These are phyloP conservation scores for Bujurquina vittata DNA, from an alignment of 2,113 vertebrate species.

Conservation along the genomic window DNA sequence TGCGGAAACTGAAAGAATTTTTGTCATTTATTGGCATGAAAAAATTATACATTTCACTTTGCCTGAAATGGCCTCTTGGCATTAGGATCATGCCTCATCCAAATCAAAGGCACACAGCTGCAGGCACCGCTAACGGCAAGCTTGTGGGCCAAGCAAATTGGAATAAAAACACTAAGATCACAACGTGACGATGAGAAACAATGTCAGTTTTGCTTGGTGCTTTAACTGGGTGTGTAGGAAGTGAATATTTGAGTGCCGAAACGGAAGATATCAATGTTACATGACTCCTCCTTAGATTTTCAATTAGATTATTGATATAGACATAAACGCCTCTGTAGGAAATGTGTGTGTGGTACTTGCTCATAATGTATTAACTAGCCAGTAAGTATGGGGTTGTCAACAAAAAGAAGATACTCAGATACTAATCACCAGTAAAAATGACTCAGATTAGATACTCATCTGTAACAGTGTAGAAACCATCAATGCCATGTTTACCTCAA, in stretches of 20 bases:
- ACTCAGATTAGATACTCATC: not conserved
- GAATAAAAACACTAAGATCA: conserved; percentile 45
- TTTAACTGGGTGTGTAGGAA: not conserved
- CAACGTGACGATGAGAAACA: conserved; percentile 34
- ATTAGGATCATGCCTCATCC: conserved; percentile 43
- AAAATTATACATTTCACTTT: conserved; percentile 30
- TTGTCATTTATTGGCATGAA: conserved; percentile 12
- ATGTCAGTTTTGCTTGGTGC: conserved; percentile 14
- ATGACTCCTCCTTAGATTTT: not conserved
- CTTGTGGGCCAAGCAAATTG: conserved; percentile 47
- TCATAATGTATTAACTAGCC: not conserved
- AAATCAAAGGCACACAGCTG: conserved; percentile 61
- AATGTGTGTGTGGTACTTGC: not conserved
- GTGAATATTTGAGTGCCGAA: not conserved
- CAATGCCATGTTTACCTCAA: not conserved
- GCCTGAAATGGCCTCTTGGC: conserved; percentile 40
- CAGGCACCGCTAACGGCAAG: conserved; percentile 56
- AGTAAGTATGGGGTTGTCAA: not conserved
- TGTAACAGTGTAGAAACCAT: not conserved
- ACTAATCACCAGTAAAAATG: not conserved
- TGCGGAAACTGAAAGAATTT: not conserved
- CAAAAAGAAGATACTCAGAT: not conserved
- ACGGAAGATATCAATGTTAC: not conserved
- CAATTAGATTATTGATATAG: not conserved
- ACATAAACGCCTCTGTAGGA: not conserved